Percentiles rank a stretch among this genome's conserved stretches.
Conservation (phyloP, 1,140 invertebrate species). For the Bursaphelenchus mucronatus region DNA sequence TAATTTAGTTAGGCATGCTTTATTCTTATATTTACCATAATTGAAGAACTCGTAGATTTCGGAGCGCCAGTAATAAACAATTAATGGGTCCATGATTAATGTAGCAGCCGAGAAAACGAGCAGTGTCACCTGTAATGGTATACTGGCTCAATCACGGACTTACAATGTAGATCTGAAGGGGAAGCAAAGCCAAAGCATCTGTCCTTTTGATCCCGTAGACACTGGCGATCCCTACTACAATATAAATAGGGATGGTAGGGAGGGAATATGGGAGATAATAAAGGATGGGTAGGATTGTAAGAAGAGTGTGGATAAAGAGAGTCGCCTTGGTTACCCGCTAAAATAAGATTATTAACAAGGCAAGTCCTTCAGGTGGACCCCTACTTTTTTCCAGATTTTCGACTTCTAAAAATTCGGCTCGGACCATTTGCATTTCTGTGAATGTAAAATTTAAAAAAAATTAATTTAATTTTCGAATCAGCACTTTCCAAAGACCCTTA, state of each 20-base stretch:
- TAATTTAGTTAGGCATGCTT: background rate
- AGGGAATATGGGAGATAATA: slow-evolving; percentile 8
- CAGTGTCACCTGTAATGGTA: background rate
- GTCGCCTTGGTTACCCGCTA: background rate
- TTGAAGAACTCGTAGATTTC: slow-evolving; percentile 7
- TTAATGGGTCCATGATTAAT: too few species aligned
- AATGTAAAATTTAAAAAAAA: too few species aligned
- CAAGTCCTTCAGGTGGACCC: too few species aligned
- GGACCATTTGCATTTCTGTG: too few species aligned
- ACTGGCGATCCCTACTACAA: background rate
- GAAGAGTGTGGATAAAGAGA: slow-evolving; percentile 5
- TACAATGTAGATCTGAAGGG: slow-evolving; percentile 11
- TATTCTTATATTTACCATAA: slow-evolving; percentile 1
- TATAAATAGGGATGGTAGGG: background rate
- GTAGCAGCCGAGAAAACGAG: slow-evolving; percentile 10
- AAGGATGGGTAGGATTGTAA: background rate
- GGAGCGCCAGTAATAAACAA: slow-evolving; percentile 1
- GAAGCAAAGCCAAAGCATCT: slow-evolving; percentile 10
- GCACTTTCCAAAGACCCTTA: too few species aligned
- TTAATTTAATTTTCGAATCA: too few species aligned
- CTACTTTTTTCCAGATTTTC: too few species aligned
- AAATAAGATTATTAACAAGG: too few species aligned
- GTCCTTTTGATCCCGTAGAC: slow-evolving; percentile 5
- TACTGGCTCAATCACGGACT: background rate
- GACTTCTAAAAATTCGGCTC: too few species aligned